Evolutionary conservation across 2,797 vertebrate genomes (phyloP), one percentile per base, ranked within the genome.

Genomic region (Gobionotothen gibberifrons): DNA sequence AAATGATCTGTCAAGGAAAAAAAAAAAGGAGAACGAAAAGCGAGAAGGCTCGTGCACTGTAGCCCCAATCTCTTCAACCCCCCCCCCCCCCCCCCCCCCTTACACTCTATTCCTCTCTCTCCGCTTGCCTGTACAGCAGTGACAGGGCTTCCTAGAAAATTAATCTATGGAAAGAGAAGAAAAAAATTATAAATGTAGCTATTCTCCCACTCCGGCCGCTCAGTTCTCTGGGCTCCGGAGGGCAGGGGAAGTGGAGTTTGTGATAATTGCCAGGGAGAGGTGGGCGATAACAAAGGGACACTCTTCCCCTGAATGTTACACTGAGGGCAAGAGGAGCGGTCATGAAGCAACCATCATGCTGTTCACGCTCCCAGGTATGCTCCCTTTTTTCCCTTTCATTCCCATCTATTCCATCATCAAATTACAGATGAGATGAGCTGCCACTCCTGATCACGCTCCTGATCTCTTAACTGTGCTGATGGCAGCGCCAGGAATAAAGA

Each of bases 1-100:
- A 95, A 99, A 99, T 98, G 94, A 97, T 97, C 97, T 97, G 95
- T 97, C 95, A 96, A 94, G 89, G 66, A 91, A 89, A 88, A 88
- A 82, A 87, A 92, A 89, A 87, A 84, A 88, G 91, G 88, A 87
- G 89, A 73, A 83, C 85, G 64, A 44, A 89, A 84, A 83, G 84
- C 84, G 87, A 93, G 86, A 89, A 93, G 88, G 81, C 90, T 90
- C 75, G 87, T 89, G 90, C 92, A 92, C 91, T 89, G 87, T 92
- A 93, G 94, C 91, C 92, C 90, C 93, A 92, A 92, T 93, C 91
- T 92, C 90, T 89, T 85, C 79, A 80, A 43, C 59, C 71, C 52
- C 43, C 52, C 63, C 69, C 49, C 49, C 69, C 66, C 72, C 73
- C n/a, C n/a, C n/a, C n/a, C n/a, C n/a, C n/a, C n/a, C n/a, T 80